phyloP scores from a whole-genome alignment of 2,888 invertebrate species.

The Oscheius sp. region DNA sequence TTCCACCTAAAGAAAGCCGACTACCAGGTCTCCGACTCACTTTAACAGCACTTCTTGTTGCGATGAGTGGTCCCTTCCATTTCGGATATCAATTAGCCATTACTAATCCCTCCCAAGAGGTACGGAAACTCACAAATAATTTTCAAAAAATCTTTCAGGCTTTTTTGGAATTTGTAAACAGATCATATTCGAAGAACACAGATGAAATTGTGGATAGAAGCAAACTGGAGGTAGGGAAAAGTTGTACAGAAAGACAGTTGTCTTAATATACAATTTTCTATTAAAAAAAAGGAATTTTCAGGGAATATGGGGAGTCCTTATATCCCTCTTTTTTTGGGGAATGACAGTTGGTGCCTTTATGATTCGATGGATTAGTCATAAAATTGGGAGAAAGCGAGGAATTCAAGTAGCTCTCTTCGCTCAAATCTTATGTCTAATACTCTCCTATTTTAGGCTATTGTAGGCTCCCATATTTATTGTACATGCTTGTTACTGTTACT shows the following conservation, averaged over 20 bases:
- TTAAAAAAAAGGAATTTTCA: too few relatives aligned
- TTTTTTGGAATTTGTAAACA: slow-evolving; percentile 44
- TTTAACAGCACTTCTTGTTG: slow-evolving; percentile 18
- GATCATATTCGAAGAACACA: background rate
- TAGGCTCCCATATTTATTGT: too few relatives aligned
- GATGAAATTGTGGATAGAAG: background rate
- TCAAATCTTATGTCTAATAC: slow-evolving; percentile 35
- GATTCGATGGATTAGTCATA: slow-evolving; percentile 22
- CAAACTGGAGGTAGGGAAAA: background rate
- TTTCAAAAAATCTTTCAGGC: too few relatives aligned
- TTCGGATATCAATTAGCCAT: slow-evolving; percentile 55
- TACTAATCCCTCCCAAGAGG: slow-evolving; percentile 53
- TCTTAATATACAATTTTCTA: too few relatives aligned
- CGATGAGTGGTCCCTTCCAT: slow-evolving; percentile 45
- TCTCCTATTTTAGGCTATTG: too few relatives aligned
- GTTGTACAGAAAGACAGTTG: too few relatives aligned
- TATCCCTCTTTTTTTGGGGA: slow-evolving; percentile 54
- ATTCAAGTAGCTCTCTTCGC: slow-evolving; percentile 33
- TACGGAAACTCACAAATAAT: background rate
- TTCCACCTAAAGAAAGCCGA: background rate
- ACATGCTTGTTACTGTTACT: too few relatives aligned
- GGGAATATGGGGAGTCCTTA: slow-evolving; percentile 51
- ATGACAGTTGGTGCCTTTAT: slow-evolving; percentile 45
- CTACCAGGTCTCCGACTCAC: slow-evolving; percentile 3
- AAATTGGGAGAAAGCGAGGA: slow-evolving; percentile 3